A percentile compares a stretch with the other conserved stretches of the same genome.
Conservation (phyloP, 1,140 invertebrate species). For the Trichonephila inaurata region DNA sequence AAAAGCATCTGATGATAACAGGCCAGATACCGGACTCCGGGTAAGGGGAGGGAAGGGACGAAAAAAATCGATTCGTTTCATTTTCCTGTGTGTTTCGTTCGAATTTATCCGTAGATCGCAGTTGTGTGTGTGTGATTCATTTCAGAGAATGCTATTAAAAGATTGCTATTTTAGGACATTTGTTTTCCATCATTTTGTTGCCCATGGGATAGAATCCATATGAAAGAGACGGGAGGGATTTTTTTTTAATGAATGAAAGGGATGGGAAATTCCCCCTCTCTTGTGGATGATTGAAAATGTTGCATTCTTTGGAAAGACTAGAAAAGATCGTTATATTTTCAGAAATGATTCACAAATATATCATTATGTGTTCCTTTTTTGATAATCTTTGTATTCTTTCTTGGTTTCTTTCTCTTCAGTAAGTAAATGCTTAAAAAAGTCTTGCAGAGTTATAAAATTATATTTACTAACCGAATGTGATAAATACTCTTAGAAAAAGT, state of each 20-base stretch:
- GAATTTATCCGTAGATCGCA: neutral
- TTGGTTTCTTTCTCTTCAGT: too few species aligned
- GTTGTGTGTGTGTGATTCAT: neutral
- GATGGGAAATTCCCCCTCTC: neutral
- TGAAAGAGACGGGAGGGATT: neutral
- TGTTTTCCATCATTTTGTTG: neutral
- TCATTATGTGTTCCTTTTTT: too few species aligned
- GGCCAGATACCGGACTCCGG: neutral
- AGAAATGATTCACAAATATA: too few species aligned
- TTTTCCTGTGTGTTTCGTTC: neutral
- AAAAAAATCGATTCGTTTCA: slow-evolving; percentile 33
- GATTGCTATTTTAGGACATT: neutral
- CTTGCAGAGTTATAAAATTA: too few species aligned
- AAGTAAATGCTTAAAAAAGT: too few species aligned
- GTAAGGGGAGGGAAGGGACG: neutral
- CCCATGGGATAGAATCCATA: neutral
- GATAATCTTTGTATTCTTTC: too few species aligned
- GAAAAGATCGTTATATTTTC: too few species aligned
- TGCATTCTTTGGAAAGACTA: too few species aligned
- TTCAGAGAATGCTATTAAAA: slow-evolving; percentile 28
- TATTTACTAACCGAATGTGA: too few species aligned
- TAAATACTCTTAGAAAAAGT: too few species aligned
- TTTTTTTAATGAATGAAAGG: neutral
- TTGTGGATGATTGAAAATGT: too few species aligned
- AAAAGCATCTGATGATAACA: neutral